Evolutionary conservation across 2,797 vertebrate genomes (phyloP).

Genomic region (Menidia menidia): DNA sequence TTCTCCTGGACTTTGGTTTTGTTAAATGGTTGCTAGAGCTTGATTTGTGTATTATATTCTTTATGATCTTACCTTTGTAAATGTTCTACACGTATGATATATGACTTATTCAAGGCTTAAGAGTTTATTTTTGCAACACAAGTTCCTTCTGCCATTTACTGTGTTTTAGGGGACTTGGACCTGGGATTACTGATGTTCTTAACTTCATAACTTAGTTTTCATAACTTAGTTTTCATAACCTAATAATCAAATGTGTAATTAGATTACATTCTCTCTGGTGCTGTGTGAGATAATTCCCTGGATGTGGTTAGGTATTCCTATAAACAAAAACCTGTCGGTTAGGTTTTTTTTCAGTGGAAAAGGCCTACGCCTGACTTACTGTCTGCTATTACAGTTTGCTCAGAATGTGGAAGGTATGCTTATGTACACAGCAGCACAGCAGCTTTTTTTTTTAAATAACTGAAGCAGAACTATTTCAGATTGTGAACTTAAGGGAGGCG

Average conservation of each 20-base stretch:
- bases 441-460: not conserved
- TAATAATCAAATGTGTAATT: not conserved
- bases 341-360: not conserved
- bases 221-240: not conserved
- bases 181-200: not conserved
- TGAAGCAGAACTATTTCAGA: not conserved
- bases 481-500: not conserved
- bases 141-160: conserved; percentile 8
- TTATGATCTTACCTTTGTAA: not conserved
- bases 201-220: not conserved
- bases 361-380: not conserved
- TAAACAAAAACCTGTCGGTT: conserved; percentile 8
- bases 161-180: not conserved
- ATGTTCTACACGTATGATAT: not conserved
- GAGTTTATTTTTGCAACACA: not conserved
- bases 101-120: not conserved
- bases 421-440: conserved; percentile 28
- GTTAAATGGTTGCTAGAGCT: not conserved
- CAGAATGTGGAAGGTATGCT: not conserved
- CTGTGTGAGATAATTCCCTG: not conserved
- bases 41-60: conserved; percentile 3
- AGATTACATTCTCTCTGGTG: not conserved
- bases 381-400: not conserved
- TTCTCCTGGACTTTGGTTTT: conserved; percentile 1
- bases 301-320: too few species aligned